These are phyloP conservation scores for Tenthredo notha DNA, from an alignment of 2,888 invertebrate genomes.

Conservation along the genomic window DNA sequence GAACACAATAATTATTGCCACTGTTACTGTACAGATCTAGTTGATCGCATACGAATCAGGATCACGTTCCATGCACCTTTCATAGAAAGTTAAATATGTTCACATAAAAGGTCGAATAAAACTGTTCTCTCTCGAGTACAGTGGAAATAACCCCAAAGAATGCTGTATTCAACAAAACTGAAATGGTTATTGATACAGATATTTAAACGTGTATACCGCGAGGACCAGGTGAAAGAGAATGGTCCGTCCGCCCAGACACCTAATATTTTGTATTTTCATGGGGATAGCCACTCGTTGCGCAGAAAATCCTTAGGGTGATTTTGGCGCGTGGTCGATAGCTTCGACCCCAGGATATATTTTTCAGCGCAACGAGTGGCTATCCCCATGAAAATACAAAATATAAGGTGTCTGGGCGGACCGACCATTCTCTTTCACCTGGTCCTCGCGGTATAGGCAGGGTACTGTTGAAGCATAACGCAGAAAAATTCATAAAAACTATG, in stretches of 20 bases:
- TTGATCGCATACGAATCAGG: neutral
- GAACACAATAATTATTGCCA: neutral
- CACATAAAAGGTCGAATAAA: neutral
- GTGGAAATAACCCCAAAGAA: neutral
- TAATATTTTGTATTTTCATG: too few relatives aligned
- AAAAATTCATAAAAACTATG: neutral
- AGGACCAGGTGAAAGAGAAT: too few relatives aligned
- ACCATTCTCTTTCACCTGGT: too few relatives aligned
- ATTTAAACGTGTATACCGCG: neutral
- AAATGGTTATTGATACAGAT: neutral
- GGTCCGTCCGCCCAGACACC: too few relatives aligned
- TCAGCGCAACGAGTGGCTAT: too few relatives aligned
- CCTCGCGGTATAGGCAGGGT: too few relatives aligned
- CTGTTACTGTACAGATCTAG: neutral
- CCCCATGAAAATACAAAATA: too few relatives aligned
- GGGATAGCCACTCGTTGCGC: too few relatives aligned
- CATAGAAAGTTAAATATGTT: neutral
- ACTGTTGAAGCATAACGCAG: constrained; percentile 4
- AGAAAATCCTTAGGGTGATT: too few relatives aligned
- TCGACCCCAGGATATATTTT: too few relatives aligned
- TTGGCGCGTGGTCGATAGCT: too few relatives aligned
- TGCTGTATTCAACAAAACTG: neutral
- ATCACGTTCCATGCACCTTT: neutral
- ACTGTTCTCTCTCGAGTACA: neutral
- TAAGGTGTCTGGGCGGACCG: too few relatives aligned